A percentile compares a stretch with the other conserved stretches of the same genome.
phyloP scores from a whole-genome alignment of 2,113 vertebrate genomes.

The Amazona guildingii region DNA sequence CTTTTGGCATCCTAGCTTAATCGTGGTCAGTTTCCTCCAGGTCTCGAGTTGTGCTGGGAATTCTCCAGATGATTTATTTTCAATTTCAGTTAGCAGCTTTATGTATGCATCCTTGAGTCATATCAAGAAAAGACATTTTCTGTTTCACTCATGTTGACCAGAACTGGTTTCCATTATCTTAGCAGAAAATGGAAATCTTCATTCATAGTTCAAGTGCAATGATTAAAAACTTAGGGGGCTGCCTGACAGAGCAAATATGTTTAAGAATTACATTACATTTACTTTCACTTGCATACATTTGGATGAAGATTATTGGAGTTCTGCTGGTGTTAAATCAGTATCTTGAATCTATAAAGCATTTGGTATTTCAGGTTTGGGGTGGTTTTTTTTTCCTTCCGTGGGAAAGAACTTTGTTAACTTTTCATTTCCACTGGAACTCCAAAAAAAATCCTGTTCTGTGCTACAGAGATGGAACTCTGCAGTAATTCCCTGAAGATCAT shows the following conservation, averaged over 20 bases:
- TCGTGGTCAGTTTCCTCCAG: background rate
- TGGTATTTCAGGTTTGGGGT: background rate
- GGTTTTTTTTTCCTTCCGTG: background rate
- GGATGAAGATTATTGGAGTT: background rate
- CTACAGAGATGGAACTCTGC: background rate
- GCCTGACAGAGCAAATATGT: background rate
- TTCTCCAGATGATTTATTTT: background rate
- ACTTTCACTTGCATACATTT: background rate
- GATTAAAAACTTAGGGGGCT: background rate
- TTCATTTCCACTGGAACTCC: background rate
- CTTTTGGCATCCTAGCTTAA: too few species aligned
- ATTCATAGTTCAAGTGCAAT: rapidly evolving
- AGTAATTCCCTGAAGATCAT: background rate
- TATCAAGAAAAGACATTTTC: background rate
- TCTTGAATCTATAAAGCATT: background rate
- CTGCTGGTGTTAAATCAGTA: background rate
- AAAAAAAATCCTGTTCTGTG: background rate
- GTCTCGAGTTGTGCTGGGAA: background rate
- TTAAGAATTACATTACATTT: background rate
- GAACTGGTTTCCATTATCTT: background rate
- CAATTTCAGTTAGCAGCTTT: rapidly evolving
- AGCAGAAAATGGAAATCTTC: background rate
- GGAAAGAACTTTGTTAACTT: background rate
- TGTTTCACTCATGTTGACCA: background rate
- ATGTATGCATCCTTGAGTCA: rapidly evolving